These are phyloP conservation scores for Xylota sylvarum DNA, from an alignment of 2,888 invertebrate genomes.

Conservation along the genomic window DNA sequence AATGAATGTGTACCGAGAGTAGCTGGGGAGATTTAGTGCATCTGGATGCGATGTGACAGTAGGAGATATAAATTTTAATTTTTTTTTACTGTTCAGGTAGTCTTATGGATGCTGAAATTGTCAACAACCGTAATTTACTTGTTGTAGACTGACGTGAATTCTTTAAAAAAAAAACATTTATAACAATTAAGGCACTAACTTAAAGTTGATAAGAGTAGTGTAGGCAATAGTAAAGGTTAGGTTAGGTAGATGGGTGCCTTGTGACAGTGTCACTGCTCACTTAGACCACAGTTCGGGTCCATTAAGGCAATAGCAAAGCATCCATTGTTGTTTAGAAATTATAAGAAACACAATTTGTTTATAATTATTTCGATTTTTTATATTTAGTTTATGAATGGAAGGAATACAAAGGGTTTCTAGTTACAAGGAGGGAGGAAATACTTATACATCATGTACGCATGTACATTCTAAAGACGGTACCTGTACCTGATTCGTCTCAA, in stretches of 20 bases:
- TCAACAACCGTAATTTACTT: not conserved
- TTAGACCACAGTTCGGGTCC: too few relatives aligned
- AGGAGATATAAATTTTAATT: not conserved
- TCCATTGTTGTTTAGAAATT: too few relatives aligned
- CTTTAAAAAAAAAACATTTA: not conserved
- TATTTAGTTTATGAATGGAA: conserved; percentile 29
- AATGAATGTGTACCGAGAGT: not conserved
- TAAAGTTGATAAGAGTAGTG: too few relatives aligned
- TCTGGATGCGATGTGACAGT: conserved; percentile 11
- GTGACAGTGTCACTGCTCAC: too few relatives aligned
- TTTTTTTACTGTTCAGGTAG: not conserved
- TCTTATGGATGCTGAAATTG: not conserved
- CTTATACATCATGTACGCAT: not conserved
- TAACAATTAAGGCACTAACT: too few relatives aligned
- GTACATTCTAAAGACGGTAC: conserved; percentile 61
- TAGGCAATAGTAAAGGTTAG: too few relatives aligned
- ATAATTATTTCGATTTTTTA: conserved; percentile 41
- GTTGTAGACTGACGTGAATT: not conserved
- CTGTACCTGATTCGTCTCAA: conserved; percentile 59
- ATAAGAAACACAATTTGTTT: conserved; percentile 9
- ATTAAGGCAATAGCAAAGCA: too few relatives aligned
- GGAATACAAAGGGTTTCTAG: conserved; percentile 16
- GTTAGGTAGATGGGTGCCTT: too few relatives aligned
- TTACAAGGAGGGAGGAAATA: conserved; percentile 12
- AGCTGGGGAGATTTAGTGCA: not conserved